These are phyloP conservation scores for Amphipyra berbera DNA, from an alignment of 2,888 invertebrate genomes.

Conservation along the genomic window DNA sequence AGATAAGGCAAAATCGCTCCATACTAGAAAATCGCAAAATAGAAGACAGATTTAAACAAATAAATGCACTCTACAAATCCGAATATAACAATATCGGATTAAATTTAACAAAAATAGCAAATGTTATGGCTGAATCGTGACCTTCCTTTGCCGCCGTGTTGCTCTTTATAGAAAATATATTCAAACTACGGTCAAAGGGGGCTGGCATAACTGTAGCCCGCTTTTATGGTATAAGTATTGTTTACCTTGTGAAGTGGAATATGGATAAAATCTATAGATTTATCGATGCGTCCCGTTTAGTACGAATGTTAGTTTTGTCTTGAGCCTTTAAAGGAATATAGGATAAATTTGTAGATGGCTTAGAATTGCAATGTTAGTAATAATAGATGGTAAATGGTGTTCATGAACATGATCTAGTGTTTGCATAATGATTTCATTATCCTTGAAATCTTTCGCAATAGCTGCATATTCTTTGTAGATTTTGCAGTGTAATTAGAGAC, in stretches of 20 bases:
- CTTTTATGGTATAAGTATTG: constrained; percentile 74
- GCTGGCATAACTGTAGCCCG: constrained; percentile 70
- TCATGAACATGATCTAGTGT: constrained; percentile 16
- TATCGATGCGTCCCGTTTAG: constrained; percentile 47
- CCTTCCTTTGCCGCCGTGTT: constrained; percentile 32
- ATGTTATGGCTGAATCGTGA: constrained; percentile 58
- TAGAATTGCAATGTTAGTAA: constrained; percentile 14
- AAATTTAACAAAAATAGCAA: constrained; percentile 49
- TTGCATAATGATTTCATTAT: constrained; percentile 26
- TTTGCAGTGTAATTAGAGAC: not conserved
- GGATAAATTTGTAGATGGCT: constrained; percentile 20
- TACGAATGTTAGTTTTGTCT: constrained; percentile 35
- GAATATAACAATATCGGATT: constrained; percentile 37
- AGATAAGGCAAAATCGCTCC: constrained; percentile 39
- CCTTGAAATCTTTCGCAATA: constrained; percentile 22
- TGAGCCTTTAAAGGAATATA: constrained; percentile 35
- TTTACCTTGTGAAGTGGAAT: constrained; percentile 56
- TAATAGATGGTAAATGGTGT: constrained; percentile 27
- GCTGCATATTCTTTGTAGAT: constrained; percentile 17
- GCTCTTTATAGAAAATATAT: constrained; percentile 60
- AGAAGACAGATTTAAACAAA: constrained; percentile 31
- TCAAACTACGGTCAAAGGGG: constrained; percentile 71
- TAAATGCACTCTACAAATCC: constrained; percentile 41
- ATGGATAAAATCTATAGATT: constrained; percentile 52
- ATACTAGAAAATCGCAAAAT: constrained; percentile 30